These are phyloP conservation scores for Galeopterus variegatus DNA, from an alignment of 2,113 vertebrate species.

Conservation along the genomic window DNA sequence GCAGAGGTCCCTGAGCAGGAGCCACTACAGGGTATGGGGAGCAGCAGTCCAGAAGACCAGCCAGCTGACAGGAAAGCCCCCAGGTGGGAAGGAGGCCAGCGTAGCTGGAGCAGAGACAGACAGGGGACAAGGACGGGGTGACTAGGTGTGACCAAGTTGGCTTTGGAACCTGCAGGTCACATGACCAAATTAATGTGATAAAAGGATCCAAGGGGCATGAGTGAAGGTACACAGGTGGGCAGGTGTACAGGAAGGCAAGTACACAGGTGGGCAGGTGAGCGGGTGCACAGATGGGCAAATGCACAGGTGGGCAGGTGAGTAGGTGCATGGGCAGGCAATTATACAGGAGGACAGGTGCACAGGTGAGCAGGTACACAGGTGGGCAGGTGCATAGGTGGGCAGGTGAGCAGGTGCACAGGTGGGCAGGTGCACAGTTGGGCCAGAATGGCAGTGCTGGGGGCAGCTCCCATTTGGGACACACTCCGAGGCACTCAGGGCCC, in stretches of 20 bases:
- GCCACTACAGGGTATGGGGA: too few species aligned
- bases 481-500: too few species aligned
- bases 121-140: too few species aligned
- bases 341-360: too few species aligned
- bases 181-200: neutral
- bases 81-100: neutral
- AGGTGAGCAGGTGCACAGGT: neutral
- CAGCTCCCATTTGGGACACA: neutral
- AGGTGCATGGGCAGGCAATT: too few species aligned
- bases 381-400: neutral
- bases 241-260: fast-evolving
- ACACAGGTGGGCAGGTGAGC: fast-evolving
- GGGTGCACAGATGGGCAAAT: too few species aligned
- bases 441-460: neutral
- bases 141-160: too few species aligned
- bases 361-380: neutral
- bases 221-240: neutral
- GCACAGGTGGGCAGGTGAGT: fast-evolving
- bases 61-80: too few species aligned
- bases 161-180: neutral
- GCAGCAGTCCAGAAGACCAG: too few species aligned
- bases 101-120: fast-evolving
- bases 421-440: neutral
- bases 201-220: neutral
- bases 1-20: too few species aligned